Percentiles rank a stretch among this genome's conserved stretches.
phyloP scores from a whole-genome alignment of 2,888 invertebrate species.

The Dione juno region DNA sequence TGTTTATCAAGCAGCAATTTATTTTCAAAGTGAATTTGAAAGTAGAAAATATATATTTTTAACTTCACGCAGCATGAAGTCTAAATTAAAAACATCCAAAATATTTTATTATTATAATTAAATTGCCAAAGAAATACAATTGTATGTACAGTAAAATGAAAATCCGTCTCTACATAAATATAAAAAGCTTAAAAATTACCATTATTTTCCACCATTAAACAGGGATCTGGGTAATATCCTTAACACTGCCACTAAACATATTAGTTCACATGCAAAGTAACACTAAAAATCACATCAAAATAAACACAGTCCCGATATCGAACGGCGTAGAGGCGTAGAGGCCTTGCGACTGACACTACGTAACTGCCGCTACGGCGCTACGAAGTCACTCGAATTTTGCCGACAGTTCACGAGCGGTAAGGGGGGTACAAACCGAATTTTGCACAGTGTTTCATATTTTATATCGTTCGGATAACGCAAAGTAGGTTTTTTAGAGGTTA shows the following conservation, averaged over 20 bases:
- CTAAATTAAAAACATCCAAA: neutral
- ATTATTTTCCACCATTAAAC: constrained; percentile 76
- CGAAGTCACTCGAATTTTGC: constrained; percentile 61
- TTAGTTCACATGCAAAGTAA: constrained; percentile 54
- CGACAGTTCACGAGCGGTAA: constrained; percentile 59
- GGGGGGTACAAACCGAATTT: constrained; percentile 68
- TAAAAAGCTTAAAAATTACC: constrained; percentile 65
- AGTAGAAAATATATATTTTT: no score
- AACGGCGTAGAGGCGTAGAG: constrained; percentile 55
- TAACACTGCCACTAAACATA: constrained; percentile 66
- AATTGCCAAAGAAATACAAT: neutral
- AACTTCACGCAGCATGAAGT: no score
- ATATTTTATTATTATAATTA: neutral
- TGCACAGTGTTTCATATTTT: constrained; percentile 82
- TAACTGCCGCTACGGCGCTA: constrained; percentile 78
- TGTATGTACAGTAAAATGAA: neutral
- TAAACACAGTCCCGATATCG: constrained; percentile 68
- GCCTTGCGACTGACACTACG: constrained; percentile 58
- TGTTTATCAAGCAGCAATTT: no score
- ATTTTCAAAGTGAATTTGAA: no score
- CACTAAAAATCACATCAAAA: constrained; percentile 50
- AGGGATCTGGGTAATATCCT: constrained; percentile 53
- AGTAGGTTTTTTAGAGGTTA: constrained; percentile 79
- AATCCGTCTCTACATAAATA: neutral
- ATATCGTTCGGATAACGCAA: constrained; percentile 78